Conservation (phyloP, 2,888 invertebrate species). For the Sphecodes monilicornis region DNA sequence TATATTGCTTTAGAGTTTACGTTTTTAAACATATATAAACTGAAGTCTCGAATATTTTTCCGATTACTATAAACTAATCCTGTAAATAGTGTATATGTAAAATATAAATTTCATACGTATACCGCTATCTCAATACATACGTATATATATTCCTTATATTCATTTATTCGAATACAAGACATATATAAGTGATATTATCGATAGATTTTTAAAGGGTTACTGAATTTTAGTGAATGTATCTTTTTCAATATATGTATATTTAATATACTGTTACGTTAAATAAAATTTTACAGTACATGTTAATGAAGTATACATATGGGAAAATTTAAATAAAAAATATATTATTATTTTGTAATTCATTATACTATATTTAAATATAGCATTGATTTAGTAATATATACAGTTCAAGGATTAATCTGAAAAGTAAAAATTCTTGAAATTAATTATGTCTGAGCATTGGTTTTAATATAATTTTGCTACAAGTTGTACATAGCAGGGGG, state of each 20-base stretch:
- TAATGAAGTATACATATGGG: conserved; percentile 8
- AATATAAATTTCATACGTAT: conserved; percentile 14
- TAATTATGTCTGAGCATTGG: conserved; percentile 40
- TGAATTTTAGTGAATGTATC: not conserved
- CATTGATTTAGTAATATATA: conserved; percentile 59
- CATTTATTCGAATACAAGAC: not conserved
- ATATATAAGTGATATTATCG: not conserved
- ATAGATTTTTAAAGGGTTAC: conserved; percentile 3
- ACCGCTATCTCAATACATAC: too few relatives aligned
- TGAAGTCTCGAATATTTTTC: conserved; percentile 13
- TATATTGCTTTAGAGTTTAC: not conserved
- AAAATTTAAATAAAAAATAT: conserved; percentile 24
- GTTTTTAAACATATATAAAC: conserved; percentile 25
- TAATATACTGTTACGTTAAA: conserved; percentile 15
- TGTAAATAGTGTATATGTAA: not conserved
- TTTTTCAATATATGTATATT: conserved; percentile 1
- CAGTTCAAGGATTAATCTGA: conserved; percentile 51
- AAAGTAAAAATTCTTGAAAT: conserved; percentile 48
- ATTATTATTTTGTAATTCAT: conserved; percentile 41
- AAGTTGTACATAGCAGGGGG: conserved; percentile 53
- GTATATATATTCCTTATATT: not conserved
- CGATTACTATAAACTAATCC: conserved; percentile 22
- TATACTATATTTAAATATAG: conserved; percentile 62
- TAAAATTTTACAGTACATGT: conserved; percentile 14
- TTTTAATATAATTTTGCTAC: conserved; percentile 31